phyloP scores from a whole-genome alignment of 1,140 invertebrate genomes.

The Aleiodes sp. region DNA sequence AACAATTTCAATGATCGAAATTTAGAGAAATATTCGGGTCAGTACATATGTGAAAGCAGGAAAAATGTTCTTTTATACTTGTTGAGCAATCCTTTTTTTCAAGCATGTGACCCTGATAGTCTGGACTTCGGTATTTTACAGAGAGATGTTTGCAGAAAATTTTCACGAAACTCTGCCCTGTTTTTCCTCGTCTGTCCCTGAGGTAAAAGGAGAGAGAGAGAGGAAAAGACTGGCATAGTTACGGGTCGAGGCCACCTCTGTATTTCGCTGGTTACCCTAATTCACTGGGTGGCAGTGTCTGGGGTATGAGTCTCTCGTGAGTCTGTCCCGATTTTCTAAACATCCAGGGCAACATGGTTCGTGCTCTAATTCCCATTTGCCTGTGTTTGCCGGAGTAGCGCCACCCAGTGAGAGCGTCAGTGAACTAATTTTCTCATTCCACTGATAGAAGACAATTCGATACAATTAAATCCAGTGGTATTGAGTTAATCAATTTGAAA shows the following conservation, averaged over 20 bases:
- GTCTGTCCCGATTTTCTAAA: not conserved
- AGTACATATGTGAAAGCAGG: not conserved
- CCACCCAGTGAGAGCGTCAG: not conserved
- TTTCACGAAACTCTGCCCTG: not conserved
- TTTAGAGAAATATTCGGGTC: not conserved
- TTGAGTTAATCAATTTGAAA: too few species aligned
- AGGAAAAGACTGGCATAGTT: too few species aligned
- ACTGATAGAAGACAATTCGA: not conserved
- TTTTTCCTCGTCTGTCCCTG: not conserved
- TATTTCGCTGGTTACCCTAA: not conserved
- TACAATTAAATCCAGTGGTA: too few species aligned
- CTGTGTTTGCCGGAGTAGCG: too few species aligned
- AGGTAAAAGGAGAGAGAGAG: not conserved
- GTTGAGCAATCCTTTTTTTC: not conserved
- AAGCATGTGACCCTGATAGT: not conserved
- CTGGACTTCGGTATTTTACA: not conserved
- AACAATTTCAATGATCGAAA: too few species aligned
- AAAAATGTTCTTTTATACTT: not conserved
- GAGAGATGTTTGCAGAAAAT: not conserved
- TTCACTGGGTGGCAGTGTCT: slow-evolving; percentile 4
- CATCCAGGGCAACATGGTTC: not conserved
- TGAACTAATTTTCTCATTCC: not conserved
- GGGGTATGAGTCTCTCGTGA: slow-evolving; percentile 1
- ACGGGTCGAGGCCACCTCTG: not conserved
- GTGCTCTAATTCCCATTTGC: too few species aligned